Percentiles rank a stretch among this genome's conserved stretches.
Evolutionary conservation across 2,797 vertebrate genomes (phyloP).

Genomic region (Tarsius wallacei): DNA sequence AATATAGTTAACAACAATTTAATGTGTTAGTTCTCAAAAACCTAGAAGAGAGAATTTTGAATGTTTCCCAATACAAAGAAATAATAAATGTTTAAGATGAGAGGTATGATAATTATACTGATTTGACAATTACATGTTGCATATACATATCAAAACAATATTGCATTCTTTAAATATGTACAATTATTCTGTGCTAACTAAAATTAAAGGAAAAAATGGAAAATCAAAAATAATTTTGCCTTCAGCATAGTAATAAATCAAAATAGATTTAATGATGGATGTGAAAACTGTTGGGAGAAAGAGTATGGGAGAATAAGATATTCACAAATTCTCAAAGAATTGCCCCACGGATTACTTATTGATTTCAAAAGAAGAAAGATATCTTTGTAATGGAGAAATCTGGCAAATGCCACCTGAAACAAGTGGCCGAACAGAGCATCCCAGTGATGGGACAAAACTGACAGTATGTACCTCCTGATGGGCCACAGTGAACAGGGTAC

Average conservation of each 20-base stretch:
- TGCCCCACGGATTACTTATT: fast-evolving
- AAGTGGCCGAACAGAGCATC: too few relatives aligned
- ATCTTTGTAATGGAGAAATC: background rate
- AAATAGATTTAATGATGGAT: background rate
- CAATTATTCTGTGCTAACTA: background rate
- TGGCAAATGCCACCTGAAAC: background rate
- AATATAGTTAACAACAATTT: background rate
- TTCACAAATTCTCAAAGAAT: background rate
- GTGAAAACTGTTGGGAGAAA: background rate
- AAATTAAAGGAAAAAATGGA: background rate
- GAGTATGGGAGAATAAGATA: background rate
- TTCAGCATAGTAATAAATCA: background rate
- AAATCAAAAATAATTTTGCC: background rate
- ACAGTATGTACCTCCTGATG: too few relatives aligned
- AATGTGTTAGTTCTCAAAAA: background rate
- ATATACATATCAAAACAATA: background rate
- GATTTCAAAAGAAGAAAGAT: background rate
- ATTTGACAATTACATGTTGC: background rate
- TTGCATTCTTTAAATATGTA: background rate
- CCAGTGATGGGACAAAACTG: background rate
- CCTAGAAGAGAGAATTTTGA: background rate
- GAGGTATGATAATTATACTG: background rate
- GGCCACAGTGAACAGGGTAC: fast-evolving
- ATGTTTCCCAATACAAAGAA: background rate
- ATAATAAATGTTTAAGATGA: background rate